Percentiles rank a stretch among this genome's conserved stretches.
Conservation (phyloP, 1,140 invertebrate species). For the Trachelipus rathkii region DNA sequence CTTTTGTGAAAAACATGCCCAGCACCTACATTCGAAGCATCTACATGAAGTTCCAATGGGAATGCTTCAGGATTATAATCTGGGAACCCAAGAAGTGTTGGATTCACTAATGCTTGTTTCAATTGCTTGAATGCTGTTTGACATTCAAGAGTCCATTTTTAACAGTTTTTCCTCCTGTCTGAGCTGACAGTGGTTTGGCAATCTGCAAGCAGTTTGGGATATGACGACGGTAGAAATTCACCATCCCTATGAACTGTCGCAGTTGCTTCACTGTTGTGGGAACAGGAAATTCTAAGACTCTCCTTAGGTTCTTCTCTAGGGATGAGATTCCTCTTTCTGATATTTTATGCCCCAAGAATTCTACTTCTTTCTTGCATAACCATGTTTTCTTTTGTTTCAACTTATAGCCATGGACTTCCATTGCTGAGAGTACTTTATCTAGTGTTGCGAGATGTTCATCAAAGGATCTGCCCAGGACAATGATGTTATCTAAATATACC, state of each 20-base stretch:
- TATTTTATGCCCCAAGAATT: neutral
- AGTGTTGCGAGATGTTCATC: too few species aligned
- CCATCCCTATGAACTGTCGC: neutral
- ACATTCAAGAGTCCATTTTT: neutral
- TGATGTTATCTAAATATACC: too few species aligned
- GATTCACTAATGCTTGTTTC: neutral
- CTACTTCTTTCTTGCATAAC: neutral
- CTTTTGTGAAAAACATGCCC: neutral
- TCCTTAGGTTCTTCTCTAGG: neutral
- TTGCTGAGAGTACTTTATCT: too few species aligned
- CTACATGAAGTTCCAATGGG: neutral
- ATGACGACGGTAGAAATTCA: neutral
- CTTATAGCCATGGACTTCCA: too few species aligned
- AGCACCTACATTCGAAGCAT: slow-evolving; percentile 1
- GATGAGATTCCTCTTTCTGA: neutral
- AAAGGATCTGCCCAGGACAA: too few species aligned
- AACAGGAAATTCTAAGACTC: neutral
- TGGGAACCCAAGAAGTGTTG: neutral
- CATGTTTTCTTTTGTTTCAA: too few species aligned
- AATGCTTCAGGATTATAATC: neutral
- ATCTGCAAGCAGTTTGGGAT: neutral
- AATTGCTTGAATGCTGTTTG: neutral
- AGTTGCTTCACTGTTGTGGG: neutral
- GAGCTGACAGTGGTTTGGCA: neutral
- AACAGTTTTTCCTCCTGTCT: neutral